These are phyloP conservation scores for Galerucella nymphaeae DNA, from an alignment of 2,888 invertebrate species.

Conservation along the genomic window DNA sequence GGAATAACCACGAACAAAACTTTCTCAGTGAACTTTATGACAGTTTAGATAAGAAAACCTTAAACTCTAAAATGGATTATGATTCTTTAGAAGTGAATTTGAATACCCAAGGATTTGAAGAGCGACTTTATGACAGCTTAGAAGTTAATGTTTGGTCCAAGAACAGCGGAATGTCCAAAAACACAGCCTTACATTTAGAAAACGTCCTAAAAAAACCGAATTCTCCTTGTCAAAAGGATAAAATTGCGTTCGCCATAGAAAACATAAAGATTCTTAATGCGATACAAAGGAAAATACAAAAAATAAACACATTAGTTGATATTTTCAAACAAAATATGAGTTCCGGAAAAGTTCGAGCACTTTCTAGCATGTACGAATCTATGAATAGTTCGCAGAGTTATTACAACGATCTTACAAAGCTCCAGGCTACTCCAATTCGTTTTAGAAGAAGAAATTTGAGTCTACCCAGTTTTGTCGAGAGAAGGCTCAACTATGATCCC, in stretches of 20 bases:
- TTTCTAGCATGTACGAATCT: constrained; percentile 79
- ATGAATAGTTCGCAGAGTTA: constrained; percentile 69
- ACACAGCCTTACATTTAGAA: constrained; percentile 49
- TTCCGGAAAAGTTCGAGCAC: constrained; percentile 76
- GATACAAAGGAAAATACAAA: constrained; percentile 77
- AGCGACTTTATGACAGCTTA: constrained; percentile 57
- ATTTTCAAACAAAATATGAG: constrained; percentile 70
- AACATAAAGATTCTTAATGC: constrained; percentile 73
- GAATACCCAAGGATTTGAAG: constrained; percentile 52
- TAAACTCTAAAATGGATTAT: constrained; percentile 57
- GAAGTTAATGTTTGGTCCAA: constrained; percentile 57
- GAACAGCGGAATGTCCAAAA: constrained; percentile 48
- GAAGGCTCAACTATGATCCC: constrained; percentile 51
- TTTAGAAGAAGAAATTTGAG: constrained; percentile 74
- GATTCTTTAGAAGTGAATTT: constrained; percentile 60
- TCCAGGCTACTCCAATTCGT: constrained; percentile 67
- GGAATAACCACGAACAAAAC: constrained; percentile 44
- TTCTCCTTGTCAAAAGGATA: constrained; percentile 48
- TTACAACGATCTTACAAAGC: constrained; percentile 66
- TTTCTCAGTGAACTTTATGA: constrained; percentile 60
- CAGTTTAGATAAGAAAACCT: constrained; percentile 59
- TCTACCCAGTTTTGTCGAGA: constrained; percentile 57
- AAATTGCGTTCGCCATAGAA: constrained; percentile 64
- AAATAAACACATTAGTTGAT: constrained; percentile 76
- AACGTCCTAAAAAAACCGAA: constrained; percentile 63